A percentile compares a stretch with the other conserved stretches of the same genome.
Evolutionary conservation across 1,140 invertebrate genomes (phyloP).

Genomic region (Drosophila bifasciata): DNA sequence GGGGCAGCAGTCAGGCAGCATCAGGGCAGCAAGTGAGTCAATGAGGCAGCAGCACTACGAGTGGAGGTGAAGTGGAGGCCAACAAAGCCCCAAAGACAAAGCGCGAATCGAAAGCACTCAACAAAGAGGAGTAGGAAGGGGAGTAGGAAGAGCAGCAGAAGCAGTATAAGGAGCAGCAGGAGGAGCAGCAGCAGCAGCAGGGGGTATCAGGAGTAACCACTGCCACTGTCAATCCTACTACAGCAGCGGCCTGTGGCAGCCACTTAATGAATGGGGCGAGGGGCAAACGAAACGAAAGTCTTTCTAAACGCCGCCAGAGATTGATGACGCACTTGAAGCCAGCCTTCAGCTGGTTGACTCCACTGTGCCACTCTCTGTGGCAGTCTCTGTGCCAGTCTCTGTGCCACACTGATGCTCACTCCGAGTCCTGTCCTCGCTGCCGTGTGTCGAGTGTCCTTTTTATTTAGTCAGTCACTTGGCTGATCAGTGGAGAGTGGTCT

Average conservation of each 20-base stretch:
- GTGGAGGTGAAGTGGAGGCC: slow-evolving; percentile 24
- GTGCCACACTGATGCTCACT: slow-evolving; percentile 38
- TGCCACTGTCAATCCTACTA: slow-evolving; percentile 9
- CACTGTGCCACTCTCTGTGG: not conserved
- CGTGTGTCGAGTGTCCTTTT: slow-evolving; percentile 49
- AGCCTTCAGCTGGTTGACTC: slow-evolving; percentile 36
- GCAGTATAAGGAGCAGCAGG: no score
- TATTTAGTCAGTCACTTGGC: slow-evolving; percentile 51
- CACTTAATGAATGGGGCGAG: slow-evolving; percentile 63
- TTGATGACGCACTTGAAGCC: slow-evolving; percentile 78
- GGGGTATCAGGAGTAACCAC: no score
- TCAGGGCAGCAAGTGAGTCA: no score
- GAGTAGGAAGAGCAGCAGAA: no score
- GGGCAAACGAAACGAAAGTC: slow-evolving; percentile 36
- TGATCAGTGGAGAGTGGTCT: slow-evolving; percentile 54
- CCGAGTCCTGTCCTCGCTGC: slow-evolving; percentile 17
- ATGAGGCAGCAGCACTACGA: no score
- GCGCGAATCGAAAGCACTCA: slow-evolving; percentile 70
- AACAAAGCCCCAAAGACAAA: slow-evolving; percentile 64
- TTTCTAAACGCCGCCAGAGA: slow-evolving; percentile 56
- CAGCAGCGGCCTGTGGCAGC: slow-evolving; percentile 11
- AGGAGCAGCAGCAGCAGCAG: no score
- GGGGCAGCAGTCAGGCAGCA: slow-evolving; percentile 47
- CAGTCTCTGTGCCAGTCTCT: slow-evolving; percentile 22
- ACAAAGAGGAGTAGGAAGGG: slow-evolving; percentile 21